phyloP scores from a whole-genome alignment of 2,888 invertebrate genomes.

The Aleiodes testaceus region DNA sequence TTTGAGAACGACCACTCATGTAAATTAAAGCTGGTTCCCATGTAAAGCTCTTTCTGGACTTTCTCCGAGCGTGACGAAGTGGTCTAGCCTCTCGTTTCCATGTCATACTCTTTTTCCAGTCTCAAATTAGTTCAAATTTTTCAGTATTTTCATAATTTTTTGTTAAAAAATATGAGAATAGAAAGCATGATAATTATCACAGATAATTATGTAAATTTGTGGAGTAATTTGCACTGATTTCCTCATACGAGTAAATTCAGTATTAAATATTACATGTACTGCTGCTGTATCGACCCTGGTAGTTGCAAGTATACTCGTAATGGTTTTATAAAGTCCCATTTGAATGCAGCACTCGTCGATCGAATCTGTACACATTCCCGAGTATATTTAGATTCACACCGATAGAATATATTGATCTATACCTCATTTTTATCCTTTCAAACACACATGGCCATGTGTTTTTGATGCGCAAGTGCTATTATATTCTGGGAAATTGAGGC shows the following conservation, averaged over 20 bases:
- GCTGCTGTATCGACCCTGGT: neutral
- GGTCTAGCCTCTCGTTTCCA: constrained; percentile 55
- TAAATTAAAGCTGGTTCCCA: constrained; percentile 65
- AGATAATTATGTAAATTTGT: too few species aligned
- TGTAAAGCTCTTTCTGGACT: constrained; percentile 54
- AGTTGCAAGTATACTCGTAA: neutral
- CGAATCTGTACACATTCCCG: constrained; percentile 8
- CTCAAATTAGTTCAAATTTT: constrained; percentile 26
- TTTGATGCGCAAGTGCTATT: constrained; percentile 13
- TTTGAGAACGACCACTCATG: constrained; percentile 58
- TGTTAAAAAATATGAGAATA: neutral
- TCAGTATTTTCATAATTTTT: constrained; percentile 16
- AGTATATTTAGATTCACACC: constrained; percentile 1
- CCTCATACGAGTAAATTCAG: constrained; percentile 4
- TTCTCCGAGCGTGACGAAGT: constrained; percentile 63
- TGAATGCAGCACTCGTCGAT: constrained; percentile 7
- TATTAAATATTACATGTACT: constrained; percentile 15
- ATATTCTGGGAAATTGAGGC: constrained; percentile 33
- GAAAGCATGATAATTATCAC: neutral
- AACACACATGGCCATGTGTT: neutral
- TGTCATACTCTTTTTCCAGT: constrained; percentile 37
- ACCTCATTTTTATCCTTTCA: constrained; percentile 6
- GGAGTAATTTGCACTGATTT: constrained; percentile 14
- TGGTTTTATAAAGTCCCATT: neutral
- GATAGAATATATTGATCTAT: constrained; percentile 1